Evolutionary conservation across 2,888 invertebrate species (phyloP).

Genomic region (Cataglyphis altisquamis): DNA sequence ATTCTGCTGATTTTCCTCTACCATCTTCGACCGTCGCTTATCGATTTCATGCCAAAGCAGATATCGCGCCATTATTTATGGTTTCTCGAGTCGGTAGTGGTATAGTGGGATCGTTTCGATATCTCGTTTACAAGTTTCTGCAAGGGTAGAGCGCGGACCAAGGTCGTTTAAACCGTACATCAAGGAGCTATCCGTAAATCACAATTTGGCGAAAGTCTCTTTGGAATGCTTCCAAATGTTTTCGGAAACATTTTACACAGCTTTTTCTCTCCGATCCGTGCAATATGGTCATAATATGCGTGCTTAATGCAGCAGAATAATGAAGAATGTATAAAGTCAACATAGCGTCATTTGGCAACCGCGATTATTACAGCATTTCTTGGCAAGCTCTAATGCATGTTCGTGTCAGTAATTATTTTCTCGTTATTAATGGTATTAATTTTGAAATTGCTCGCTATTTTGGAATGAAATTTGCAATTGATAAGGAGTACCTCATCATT

Average conservation of each 20-base stretch:
- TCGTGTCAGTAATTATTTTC: conserved; percentile 1
- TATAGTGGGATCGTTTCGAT: conserved; percentile 35
- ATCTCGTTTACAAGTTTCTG: conserved; percentile 32
- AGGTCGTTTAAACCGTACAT: conserved; percentile 59
- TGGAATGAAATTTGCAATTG: background rate
- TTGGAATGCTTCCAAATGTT: conserved; percentile 68
- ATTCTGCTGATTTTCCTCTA: background rate
- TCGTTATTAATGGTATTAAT: background rate
- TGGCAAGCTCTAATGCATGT: conserved; percentile 4
- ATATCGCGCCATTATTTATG: conserved; percentile 45
- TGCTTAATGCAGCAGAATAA: conserved; percentile 17
- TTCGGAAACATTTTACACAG: conserved; percentile 55
- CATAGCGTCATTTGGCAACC: conserved; percentile 9
- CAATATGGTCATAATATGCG: conserved; percentile 20
- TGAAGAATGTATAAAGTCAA: conserved; percentile 11
- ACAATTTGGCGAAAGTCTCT: conserved; percentile 67
- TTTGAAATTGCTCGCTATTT: background rate
- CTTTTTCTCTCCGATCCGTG: conserved; percentile 11
- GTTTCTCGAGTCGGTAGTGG: conserved; percentile 28
- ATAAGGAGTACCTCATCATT: background rate
- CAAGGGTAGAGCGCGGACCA: conserved; percentile 38
- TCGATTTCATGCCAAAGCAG: conserved; percentile 42
- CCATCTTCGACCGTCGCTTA: conserved; percentile 23
- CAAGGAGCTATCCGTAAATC: conserved; percentile 60
- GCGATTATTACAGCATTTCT: conserved; percentile 18